These are phyloP conservation scores for Drosophila pruinosa DNA, from an alignment of 1,140 invertebrate species.

Conservation along the genomic window DNA sequence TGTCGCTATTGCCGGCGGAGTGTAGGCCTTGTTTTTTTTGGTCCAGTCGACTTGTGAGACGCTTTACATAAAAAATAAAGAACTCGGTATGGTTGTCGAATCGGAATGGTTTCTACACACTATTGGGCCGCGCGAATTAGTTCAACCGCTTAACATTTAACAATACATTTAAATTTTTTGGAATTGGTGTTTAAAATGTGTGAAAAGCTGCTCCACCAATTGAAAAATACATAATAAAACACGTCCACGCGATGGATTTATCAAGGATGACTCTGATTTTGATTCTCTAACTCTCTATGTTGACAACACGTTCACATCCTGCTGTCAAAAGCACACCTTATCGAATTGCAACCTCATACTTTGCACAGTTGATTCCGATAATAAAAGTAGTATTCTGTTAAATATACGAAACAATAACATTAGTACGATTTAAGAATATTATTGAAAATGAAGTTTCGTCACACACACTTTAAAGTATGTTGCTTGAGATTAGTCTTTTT, in stretches of 20 bases:
- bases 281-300: background rate
- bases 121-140: constrained; percentile 48
- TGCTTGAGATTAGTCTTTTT: no score
- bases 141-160: constrained; percentile 58
- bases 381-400: background rate
- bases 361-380: background rate
- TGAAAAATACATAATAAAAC: constrained; percentile 72
- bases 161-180: constrained; percentile 74
- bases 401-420: background rate
- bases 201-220: constrained; percentile 66
- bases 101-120: constrained; percentile 43
- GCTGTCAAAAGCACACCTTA: background rate
- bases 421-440: no score
- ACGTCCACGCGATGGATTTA: constrained; percentile 34
- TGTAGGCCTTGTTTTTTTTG: constrained; percentile 12
- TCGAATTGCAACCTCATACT: background rate
- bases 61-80: constrained; percentile 56
- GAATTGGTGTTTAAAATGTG: constrained; percentile 76
- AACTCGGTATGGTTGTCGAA: constrained; percentile 38
- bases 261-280: constrained; percentile 39
- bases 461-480: no score
- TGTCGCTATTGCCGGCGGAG: constrained; percentile 19
- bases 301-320: background rate
- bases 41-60: constrained; percentile 12
- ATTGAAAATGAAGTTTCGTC: no score